Conservation (phyloP, 2,888 invertebrate genomes). For the Phengaris arion region DNA sequence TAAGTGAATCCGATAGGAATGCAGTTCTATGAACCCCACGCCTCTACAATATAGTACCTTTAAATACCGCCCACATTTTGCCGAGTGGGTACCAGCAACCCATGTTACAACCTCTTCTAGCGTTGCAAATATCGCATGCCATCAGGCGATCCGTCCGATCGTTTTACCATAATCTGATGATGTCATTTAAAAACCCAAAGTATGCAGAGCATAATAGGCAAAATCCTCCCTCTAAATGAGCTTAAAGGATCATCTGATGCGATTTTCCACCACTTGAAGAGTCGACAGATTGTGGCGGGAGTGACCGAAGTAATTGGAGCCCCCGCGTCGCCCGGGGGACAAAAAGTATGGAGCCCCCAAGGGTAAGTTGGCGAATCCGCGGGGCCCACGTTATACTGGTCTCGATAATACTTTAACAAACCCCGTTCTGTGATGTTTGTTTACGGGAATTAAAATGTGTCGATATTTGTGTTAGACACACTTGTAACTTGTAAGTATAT, state of each 20-base stretch:
- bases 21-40: too few relatives aligned
- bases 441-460: constrained; percentile 25
- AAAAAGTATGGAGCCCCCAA: not conserved
- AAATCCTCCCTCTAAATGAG: constrained; percentile 13
- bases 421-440: constrained; percentile 1
- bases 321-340: constrained; percentile 25
- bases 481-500: too few relatives aligned
- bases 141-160: too few relatives aligned
- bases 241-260: constrained; percentile 48
- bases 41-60: too few relatives aligned
- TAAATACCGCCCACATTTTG: too few relatives aligned
- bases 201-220: not conserved
- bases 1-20: too few relatives aligned
- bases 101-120: too few relatives aligned
- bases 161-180: too few relatives aligned
- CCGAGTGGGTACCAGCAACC: too few relatives aligned
- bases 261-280: constrained; percentile 69
- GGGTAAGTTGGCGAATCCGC: not conserved
- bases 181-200: not conserved
- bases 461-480: constrained; percentile 1
- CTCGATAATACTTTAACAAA: constrained; percentile 15
- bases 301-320: constrained; percentile 44
- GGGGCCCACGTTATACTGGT: not conserved
- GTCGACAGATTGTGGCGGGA: constrained; percentile 55
- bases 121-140: too few relatives aligned